Percentiles rank a stretch among this genome's conserved stretches.
These are phyloP conservation scores for Littorina saxatilis DNA, from an alignment of 1,140 invertebrate genomes.

Conservation along the genomic window DNA sequence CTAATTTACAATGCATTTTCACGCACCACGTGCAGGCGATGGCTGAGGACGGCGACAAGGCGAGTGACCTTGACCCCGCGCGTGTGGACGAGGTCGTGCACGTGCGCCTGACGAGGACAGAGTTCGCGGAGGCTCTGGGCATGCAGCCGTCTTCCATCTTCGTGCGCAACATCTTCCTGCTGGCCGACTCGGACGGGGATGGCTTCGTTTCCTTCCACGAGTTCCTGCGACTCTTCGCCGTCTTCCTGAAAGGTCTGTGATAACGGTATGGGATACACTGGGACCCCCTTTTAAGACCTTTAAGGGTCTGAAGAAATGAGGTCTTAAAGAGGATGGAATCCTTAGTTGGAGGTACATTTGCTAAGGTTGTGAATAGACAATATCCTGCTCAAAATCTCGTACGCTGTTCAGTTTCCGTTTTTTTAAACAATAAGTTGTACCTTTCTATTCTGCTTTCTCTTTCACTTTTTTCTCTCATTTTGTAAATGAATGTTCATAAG, in stretches of 20 bases:
- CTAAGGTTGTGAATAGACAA: too few relatives aligned
- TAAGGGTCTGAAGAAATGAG: too few relatives aligned
- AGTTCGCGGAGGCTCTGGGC: constrained; percentile 97
- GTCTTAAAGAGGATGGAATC: too few relatives aligned
- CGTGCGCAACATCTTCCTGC: constrained; percentile 99
- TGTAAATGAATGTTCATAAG: too few relatives aligned
- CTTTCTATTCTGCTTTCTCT: too few relatives aligned
- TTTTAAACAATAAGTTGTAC: too few relatives aligned
- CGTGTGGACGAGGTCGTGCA: constrained; percentile 47
- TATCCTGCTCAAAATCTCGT: too few relatives aligned
- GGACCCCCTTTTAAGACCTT: too few relatives aligned
- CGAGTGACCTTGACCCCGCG: background rate
- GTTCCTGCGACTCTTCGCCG: constrained; percentile 95
- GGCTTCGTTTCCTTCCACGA: constrained; percentile 97
- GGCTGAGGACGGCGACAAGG: background rate
- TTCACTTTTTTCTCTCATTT: too few relatives aligned
- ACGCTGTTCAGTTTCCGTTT: too few relatives aligned
- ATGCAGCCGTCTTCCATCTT: constrained; percentile 98
- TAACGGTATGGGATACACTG: background rate
- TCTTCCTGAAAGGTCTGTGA: constrained; percentile 80
- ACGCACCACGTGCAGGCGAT: background rate
- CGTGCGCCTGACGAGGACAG: constrained; percentile 76
- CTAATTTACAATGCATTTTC: too few relatives aligned
- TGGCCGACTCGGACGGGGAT: constrained; percentile 96
- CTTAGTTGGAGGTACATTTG: too few relatives aligned